Evolutionary conservation across 1,140 invertebrate genomes (phyloP).

Genomic region (Sweltsa coloradensis): DNA sequence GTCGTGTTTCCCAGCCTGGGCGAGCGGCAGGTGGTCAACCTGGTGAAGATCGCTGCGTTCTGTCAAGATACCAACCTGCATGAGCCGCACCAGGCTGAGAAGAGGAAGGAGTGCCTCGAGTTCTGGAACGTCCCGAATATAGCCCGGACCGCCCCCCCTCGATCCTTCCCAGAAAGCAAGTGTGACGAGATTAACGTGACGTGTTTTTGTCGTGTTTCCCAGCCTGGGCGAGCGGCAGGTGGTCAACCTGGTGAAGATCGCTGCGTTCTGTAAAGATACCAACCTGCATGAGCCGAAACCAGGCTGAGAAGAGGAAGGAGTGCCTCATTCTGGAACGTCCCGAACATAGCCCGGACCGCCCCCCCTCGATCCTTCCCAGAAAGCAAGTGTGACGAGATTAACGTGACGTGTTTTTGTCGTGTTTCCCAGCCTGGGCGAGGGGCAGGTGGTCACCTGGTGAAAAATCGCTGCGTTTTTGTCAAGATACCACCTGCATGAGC

Average conservation of each 20-base stretch:
- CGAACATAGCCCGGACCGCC: conserved; percentile 36
- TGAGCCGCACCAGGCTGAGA: conserved; percentile 57
- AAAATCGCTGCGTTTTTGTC: conserved; percentile 72
- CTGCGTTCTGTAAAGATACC: conserved; percentile 59
- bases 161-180: conserved; percentile 23
- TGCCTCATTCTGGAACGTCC: conserved; percentile 71
- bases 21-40: conserved; percentile 55
- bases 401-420: conserved; percentile 12
- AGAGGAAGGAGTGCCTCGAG: conserved; percentile 57
- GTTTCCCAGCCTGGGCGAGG: conserved; percentile 16
- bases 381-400: conserved; percentile 21
- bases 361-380: conserved; percentile 23
- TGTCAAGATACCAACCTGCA: conserved; percentile 54
- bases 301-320: conserved; percentile 52
- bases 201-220: too few relatives aligned
- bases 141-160: conserved; percentile 29
- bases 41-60: conserved; percentile 71
- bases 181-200: conserved; percentile 20
- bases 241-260: conserved; percentile 65
- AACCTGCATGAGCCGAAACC: conserved; percentile 53
- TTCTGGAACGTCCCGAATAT: conserved; percentile 59
- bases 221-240: conserved; percentile 65
- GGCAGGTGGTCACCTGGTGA: conserved; percentile 60
- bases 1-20: conserved; percentile 42
- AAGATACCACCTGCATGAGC: conserved; percentile 56